A percentile compares a stretch with the other conserved stretches of the same genome.
Evolutionary conservation across 2,888 invertebrate genomes (phyloP).

Genomic region (Parascotia fuliginaria): DNA sequence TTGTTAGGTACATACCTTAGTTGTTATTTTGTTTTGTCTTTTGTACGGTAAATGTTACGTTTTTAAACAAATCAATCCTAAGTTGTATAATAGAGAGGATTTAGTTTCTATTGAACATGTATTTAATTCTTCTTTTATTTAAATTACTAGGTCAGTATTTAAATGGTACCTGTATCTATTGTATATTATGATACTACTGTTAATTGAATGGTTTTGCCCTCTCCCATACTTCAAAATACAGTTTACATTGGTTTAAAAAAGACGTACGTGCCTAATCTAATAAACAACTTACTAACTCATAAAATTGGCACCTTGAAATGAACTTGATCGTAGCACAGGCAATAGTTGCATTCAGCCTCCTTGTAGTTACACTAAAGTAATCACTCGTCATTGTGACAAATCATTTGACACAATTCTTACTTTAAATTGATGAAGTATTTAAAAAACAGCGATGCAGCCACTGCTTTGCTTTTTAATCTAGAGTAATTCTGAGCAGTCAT

Average conservation of each 20-base stretch:
- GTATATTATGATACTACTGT: too few species aligned
- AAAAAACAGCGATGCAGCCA: slow-evolving; percentile 5
- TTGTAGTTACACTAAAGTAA: background rate
- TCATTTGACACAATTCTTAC: slow-evolving; percentile 28
- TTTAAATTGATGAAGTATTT: slow-evolving; percentile 13
- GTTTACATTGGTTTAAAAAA: slow-evolving; percentile 28
- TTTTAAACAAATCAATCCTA: too few species aligned
- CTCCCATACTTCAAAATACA: slow-evolving; percentile 38
- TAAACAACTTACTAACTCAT: slow-evolving; percentile 39
- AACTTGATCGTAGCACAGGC: slow-evolving; percentile 21
- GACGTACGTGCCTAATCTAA: slow-evolving; percentile 47
- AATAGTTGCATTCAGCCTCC: slow-evolving; percentile 7
- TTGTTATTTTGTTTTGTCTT: too few species aligned
- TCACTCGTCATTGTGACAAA: slow-evolving; percentile 9
- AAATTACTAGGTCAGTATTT: too few species aligned
- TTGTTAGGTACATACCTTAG: too few species aligned
- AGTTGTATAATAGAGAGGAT: too few species aligned
- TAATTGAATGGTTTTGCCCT: background rate
- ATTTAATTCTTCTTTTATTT: too few species aligned
- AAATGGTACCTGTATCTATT: too few species aligned
- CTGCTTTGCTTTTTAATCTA: slow-evolving; percentile 1
- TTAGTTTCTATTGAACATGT: too few species aligned
- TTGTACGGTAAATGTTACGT: too few species aligned
- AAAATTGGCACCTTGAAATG: slow-evolving; percentile 51
- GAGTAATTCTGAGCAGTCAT: slow-evolving; percentile 1